A percentile compares a stretch with the other conserved stretches of the same genome.
Evolutionary conservation across 2,888 invertebrate genomes (phyloP).

Genomic region (Camptogramma bilineatum): DNA sequence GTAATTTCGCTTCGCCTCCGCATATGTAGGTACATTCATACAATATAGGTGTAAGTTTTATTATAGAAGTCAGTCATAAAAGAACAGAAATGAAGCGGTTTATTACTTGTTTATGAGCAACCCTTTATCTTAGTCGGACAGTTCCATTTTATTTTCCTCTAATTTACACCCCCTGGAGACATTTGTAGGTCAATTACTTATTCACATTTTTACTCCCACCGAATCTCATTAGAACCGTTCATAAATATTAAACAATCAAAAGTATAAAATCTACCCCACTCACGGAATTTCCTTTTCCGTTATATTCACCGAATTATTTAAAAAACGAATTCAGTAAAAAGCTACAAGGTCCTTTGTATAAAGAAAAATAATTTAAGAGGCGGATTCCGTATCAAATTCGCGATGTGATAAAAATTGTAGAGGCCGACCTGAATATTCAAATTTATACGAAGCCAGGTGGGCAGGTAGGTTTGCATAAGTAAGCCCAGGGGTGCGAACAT

Average conservation of each 20-base stretch:
- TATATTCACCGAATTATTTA: constrained; percentile 45
- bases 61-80: constrained; percentile 16
- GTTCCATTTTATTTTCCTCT: constrained; percentile 58
- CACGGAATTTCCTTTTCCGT: constrained; percentile 37
- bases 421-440: constrained; percentile 64
- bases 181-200: constrained; percentile 38
- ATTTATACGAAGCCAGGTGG: constrained; percentile 62
- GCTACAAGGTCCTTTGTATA: constrained; percentile 43
- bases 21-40: too few species aligned
- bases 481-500: constrained; percentile 57
- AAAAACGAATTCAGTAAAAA: constrained; percentile 48
- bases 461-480: constrained; percentile 67
- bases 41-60: not conserved
- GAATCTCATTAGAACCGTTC: constrained; percentile 42
- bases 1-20: too few species aligned
- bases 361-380: constrained; percentile 52
- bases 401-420: constrained; percentile 60
- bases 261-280: constrained; percentile 41
- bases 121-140: constrained; percentile 49
- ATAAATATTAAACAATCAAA: constrained; percentile 47
- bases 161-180: constrained; percentile 40
- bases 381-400: constrained; percentile 59
- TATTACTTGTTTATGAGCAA: constrained; percentile 72
- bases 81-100: constrained; percentile 48
- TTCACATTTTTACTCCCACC: constrained; percentile 39